Conservation (phyloP, 1,140 invertebrate species). For the Polypedilum vanderplanki region DNA sequence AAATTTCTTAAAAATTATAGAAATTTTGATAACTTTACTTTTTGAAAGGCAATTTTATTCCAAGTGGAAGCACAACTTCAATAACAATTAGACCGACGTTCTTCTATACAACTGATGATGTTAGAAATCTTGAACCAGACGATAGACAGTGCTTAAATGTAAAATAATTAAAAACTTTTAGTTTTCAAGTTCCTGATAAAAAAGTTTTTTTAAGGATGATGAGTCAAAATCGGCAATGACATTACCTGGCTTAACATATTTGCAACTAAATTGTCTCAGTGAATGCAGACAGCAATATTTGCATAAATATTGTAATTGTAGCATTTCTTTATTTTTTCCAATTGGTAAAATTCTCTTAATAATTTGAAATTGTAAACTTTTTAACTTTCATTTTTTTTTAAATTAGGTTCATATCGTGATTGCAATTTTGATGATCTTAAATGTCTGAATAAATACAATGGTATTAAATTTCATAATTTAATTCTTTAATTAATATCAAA, state of each 20-base stretch:
- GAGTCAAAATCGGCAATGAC: slow-evolving; percentile 34
- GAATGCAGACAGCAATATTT: slow-evolving; percentile 42
- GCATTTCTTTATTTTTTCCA: slow-evolving; percentile 41
- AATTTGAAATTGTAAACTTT: neutral
- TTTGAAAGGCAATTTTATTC: slow-evolving; percentile 31
- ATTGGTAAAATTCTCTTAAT: slow-evolving; percentile 35
- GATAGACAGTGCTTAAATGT: slow-evolving; percentile 40
- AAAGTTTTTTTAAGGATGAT: slow-evolving; percentile 33
- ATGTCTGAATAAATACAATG: slow-evolving; percentile 39
- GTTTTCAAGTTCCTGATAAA: too few species aligned
- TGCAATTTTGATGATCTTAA: slow-evolving; percentile 38
- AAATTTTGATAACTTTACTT: too few species aligned
- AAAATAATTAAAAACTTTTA: slow-evolving; percentile 5
- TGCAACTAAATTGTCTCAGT: slow-evolving; percentile 37
- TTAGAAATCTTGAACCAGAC: slow-evolving; percentile 36
- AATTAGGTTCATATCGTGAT: slow-evolving; percentile 34
- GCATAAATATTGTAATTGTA: slow-evolving; percentile 41
- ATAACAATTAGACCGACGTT: slow-evolving; percentile 40
- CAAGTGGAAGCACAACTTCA: slow-evolving; percentile 36
- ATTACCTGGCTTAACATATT: slow-evolving; percentile 25
- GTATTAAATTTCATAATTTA: slow-evolving; percentile 32
- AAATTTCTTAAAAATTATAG: too few species aligned
- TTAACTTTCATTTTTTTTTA: neutral
- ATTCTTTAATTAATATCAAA: neutral
- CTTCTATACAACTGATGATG: slow-evolving; percentile 40